Evolutionary conservation across 1,140 invertebrate genomes (phyloP).

Genomic region (Drosophila ananassae): DNA sequence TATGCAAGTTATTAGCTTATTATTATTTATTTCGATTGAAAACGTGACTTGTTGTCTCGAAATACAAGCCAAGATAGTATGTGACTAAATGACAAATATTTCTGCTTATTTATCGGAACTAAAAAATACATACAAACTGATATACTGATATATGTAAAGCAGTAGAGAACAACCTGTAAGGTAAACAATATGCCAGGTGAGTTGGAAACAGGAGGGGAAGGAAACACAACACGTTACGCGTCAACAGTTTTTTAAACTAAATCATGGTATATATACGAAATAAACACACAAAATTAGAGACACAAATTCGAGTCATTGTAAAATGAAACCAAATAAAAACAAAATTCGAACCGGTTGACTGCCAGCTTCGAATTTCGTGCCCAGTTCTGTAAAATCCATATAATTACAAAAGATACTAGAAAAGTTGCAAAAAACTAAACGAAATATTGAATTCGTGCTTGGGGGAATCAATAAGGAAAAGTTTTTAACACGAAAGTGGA

Average conservation of each 20-base stretch:
- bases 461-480: conserved; percentile 16
- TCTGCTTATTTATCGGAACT: conserved; percentile 52
- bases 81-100: conserved; percentile 67
- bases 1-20: not conserved
- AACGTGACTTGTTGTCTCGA: conserved; percentile 59
- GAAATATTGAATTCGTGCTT: conserved; percentile 34
- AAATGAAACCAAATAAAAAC: conserved; percentile 14
- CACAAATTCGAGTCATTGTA: conserved; percentile 22
- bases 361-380: conserved; percentile 21
- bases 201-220: conserved; percentile 8
- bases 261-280: conserved; percentile 1
- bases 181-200: conserved; percentile 1
- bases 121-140: conserved; percentile 8
- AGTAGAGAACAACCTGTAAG: not conserved
- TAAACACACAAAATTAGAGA: not conserved
- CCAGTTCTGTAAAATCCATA: conserved; percentile 2
- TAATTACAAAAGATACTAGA: conserved; percentile 2
- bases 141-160: no score
- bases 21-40: conserved; percentile 10
- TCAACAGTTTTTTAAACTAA: conserved; percentile 28
- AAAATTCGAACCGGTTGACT: conserved; percentile 4
- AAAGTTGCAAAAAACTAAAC: not conserved
- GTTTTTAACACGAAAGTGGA: conserved; percentile 16
- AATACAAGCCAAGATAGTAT: conserved; percentile 49
- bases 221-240: conserved; percentile 31